Conservation (phyloP, 2,113 vertebrate genomes). For the Serinus canaria region DNA sequence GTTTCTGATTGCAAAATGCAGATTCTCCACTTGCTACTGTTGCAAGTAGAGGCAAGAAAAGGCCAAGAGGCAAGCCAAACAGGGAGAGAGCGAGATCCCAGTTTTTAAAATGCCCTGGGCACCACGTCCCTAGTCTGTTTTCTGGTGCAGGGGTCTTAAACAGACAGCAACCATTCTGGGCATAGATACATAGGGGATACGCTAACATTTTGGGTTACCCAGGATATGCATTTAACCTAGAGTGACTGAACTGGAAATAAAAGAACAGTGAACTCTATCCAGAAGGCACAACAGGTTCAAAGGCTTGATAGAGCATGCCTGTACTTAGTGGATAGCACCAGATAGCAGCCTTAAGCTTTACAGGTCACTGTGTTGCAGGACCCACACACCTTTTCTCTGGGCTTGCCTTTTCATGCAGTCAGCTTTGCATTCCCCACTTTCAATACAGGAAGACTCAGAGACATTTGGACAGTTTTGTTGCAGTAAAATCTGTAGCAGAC, state of each 20-base stretch:
- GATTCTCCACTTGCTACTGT: background rate
- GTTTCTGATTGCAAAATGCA: background rate
- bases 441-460: background rate
- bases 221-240: background rate
- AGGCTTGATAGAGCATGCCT: background rate
- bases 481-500: background rate
- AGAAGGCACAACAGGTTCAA: background rate
- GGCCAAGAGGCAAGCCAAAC: background rate
- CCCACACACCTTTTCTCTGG: background rate
- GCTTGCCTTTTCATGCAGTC: background rate
- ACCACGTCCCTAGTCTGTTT: background rate
- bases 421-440: background rate
- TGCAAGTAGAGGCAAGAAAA: background rate
- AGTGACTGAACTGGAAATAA: background rate
- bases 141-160: background rate
- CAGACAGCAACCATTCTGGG: background rate
- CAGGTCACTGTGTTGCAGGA: background rate
- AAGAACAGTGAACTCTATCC: background rate
- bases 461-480: background rate
- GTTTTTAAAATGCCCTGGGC: background rate
- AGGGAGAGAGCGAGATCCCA: background rate
- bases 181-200: background rate
- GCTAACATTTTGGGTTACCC: background rate
- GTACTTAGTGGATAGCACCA: background rate
- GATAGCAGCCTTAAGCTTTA: background rate